A percentile compares a stretch with the other conserved stretches of the same genome.
These are phyloP conservation scores for Misgurnus anguillicaudatus DNA, from an alignment of 2,113 vertebrate genomes.

Conservation along the genomic window DNA sequence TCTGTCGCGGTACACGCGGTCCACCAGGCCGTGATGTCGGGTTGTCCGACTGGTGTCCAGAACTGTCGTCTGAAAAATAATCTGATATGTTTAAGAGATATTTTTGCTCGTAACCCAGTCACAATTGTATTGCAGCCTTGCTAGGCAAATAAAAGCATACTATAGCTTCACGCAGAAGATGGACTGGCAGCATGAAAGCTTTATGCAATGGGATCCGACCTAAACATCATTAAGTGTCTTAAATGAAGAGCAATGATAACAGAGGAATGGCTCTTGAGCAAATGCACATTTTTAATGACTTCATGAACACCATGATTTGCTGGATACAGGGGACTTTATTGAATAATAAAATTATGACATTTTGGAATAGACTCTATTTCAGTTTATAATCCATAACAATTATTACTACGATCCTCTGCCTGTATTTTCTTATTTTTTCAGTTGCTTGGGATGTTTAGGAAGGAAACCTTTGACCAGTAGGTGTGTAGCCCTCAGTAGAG, in stretches of 20 bases:
- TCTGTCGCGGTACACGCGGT: constrained; percentile 92
- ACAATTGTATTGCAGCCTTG: not conserved
- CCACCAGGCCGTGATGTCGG: constrained; percentile 95
- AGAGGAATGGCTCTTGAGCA: constrained; percentile 64
- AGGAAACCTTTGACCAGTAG: too few relatives aligned
- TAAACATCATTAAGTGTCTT: constrained; percentile 53
- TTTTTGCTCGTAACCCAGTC: not conserved
- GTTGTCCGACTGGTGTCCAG: constrained; percentile 95
- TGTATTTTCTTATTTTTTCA: not conserved
- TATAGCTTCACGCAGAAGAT: constrained; percentile 31
- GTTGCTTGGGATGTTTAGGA: too few relatives aligned
- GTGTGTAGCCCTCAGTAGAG: too few relatives aligned
- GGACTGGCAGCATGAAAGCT: constrained; percentile 44
- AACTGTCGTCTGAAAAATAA: constrained; percentile 85
- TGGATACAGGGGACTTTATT: not conserved
- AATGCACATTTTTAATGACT: not conserved
- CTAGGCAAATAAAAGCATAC: constrained; percentile 20
- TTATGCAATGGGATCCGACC: constrained; percentile 46
- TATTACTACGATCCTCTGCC: not conserved
- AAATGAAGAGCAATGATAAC: constrained; percentile 76
- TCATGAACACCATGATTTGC: not conserved
- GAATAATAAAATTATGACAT: not conserved
- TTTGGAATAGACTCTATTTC: not conserved
- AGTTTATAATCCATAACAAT: not conserved
- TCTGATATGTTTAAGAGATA: constrained; percentile 29